A percentile compares a stretch with the other conserved stretches of the same genome.
Evolutionary conservation across 1,140 invertebrate genomes (phyloP).

Genomic region (Brachionus sp.): DNA sequence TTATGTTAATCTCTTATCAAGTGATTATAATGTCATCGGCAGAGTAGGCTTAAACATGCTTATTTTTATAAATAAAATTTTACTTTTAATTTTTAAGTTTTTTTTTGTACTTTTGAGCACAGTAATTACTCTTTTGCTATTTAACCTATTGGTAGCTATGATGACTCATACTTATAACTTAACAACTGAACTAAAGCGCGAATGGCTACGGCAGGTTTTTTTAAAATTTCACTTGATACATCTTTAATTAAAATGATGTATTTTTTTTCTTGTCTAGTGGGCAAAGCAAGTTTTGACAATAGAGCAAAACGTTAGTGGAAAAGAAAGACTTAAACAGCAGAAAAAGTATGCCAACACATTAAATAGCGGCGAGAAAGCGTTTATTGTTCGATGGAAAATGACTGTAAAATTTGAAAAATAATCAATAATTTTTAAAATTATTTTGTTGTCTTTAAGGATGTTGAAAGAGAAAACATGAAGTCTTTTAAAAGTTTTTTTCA

Average conservation of each 20-base stretch:
- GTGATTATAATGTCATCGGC: conserved; percentile 2
- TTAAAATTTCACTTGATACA: neutral
- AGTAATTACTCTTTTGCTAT: conserved; percentile 85
- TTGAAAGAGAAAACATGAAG: neutral
- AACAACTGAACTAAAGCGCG: conserved; percentile 91
- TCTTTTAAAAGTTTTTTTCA: neutral
- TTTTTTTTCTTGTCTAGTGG: conserved; percentile 64
- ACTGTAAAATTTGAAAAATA: neutral
- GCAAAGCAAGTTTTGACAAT: conserved; percentile 92
- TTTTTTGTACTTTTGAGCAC: conserved; percentile 92
- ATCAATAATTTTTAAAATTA: neutral
- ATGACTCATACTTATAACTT: conserved; percentile 97
- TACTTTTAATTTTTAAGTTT: conserved; percentile 63
- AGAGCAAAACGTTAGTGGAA: conserved; percentile 84
- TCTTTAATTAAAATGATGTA: neutral
- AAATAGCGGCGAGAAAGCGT: neutral
- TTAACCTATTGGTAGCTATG: conserved; percentile 99
- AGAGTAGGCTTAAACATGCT: neutral
- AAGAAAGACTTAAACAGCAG: conserved; percentile 76
- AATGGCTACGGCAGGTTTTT: conserved; percentile 84
- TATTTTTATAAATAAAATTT: neutral
- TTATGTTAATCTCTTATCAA: neutral
- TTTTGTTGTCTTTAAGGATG: neutral
- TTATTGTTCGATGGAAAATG: conserved; percentile 41
- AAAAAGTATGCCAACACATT: conserved; percentile 83